Evolutionary conservation across 1,140 invertebrate species (phyloP).

Genomic region (Rhynchophorus ferrugineus): DNA sequence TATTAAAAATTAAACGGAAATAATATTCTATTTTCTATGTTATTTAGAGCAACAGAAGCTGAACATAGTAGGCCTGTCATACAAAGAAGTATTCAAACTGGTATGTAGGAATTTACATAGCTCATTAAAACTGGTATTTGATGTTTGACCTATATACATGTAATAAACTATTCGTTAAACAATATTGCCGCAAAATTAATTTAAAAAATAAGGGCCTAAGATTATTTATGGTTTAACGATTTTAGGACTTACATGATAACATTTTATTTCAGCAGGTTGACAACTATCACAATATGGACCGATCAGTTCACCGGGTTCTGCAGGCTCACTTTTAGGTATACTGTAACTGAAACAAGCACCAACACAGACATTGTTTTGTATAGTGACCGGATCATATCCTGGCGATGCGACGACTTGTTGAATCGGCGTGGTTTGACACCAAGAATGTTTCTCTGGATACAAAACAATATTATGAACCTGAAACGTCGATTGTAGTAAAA

Average conservation of each 20-base stretch:
- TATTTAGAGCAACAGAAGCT: no score
- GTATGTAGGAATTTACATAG: no score
- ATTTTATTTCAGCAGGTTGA: conserved; percentile 53
- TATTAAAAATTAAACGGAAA: no score
- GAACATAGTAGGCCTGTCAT: no score
- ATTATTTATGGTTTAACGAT: no score
- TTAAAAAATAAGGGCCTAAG: no score
- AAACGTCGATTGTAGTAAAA: neutral
- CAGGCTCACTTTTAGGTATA: conserved; percentile 57
- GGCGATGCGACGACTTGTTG: conserved; percentile 57
- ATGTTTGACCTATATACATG: no score
- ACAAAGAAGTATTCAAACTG: no score
- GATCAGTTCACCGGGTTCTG: conserved; percentile 56
- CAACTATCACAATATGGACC: conserved; percentile 62
- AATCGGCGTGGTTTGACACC: conserved; percentile 60
- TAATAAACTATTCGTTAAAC: no score
- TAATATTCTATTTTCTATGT: no score
- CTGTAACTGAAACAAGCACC: conserved; percentile 63
- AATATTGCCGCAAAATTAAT: no score
- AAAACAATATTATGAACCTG: conserved; percentile 62
- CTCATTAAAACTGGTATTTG: no score
- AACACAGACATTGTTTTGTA: conserved; percentile 62
- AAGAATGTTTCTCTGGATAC: conserved; percentile 61
- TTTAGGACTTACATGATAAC: conserved; percentile 54
- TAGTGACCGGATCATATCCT: conserved; percentile 52